Percentiles rank a stretch among this genome's conserved stretches.
These are phyloP conservation scores for Mallotus villosus DNA, from an alignment of 2,797 vertebrate genomes.

Conservation along the genomic window DNA sequence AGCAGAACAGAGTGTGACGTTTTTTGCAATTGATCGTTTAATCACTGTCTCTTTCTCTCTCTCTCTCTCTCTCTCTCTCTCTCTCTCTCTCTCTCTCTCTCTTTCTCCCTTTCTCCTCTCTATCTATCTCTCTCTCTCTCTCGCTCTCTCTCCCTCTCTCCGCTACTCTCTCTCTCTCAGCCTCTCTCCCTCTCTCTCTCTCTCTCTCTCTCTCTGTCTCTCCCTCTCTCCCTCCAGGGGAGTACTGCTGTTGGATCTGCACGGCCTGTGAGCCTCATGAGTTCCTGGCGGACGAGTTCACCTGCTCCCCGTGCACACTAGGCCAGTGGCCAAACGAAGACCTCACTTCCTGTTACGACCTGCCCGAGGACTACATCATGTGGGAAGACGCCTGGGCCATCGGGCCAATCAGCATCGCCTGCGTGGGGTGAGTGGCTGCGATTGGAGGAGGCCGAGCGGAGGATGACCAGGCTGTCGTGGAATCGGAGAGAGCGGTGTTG, in stretches of 20 bases:
- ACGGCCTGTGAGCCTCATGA: slow-evolving; percentile 95
- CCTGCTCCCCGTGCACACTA: slow-evolving; percentile 88
- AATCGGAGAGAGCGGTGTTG: not conserved
- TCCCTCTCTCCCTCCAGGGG: slow-evolving; percentile 59
- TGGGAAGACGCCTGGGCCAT: slow-evolving; percentile 99
- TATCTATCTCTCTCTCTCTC: too few relatives aligned
- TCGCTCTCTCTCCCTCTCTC: too few relatives aligned
- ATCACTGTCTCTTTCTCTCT: too few relatives aligned
- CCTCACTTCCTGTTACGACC: slow-evolving; percentile 88
- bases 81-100: too few relatives aligned
- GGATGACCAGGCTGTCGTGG: not conserved
- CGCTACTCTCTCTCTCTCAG: too few relatives aligned
- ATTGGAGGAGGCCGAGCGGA: not conserved
- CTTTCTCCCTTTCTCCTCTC: too few relatives aligned
- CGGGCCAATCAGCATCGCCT: slow-evolving; percentile 93
- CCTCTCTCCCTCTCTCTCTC: too few relatives aligned
- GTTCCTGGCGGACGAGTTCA: slow-evolving; percentile 93
- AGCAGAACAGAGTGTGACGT: too few relatives aligned
- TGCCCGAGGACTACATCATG: slow-evolving; percentile 97
- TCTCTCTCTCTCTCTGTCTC: not conserved
- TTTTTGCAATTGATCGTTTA: too few relatives aligned
- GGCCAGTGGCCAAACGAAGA: slow-evolving; percentile 94
- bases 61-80: too few relatives aligned
- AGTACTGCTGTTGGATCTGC: slow-evolving; percentile 99
- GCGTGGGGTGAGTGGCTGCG: slow-evolving; percentile 79